Conservation (phyloP, 2,113 vertebrate species). For the Tetraodon nigroviridis region DNA sequence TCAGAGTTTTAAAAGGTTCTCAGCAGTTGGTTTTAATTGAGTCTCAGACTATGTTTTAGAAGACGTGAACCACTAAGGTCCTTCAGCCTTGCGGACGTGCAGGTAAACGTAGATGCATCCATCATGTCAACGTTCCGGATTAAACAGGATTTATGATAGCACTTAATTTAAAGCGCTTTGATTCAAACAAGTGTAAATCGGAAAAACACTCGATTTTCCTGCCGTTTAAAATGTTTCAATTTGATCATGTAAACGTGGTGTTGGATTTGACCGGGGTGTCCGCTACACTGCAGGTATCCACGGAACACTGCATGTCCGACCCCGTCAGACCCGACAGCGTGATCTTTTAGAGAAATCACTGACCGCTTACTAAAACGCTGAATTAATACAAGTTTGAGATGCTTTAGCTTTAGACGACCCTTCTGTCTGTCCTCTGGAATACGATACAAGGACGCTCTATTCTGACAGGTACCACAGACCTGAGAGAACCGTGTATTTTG, state of each 20-base stretch:
- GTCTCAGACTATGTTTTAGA: slow-evolving; percentile 1
- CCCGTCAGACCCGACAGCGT: slow-evolving; percentile 38
- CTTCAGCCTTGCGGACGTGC: slow-evolving; percentile 11
- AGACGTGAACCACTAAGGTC: slow-evolving; percentile 1
- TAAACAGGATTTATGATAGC: slow-evolving; percentile 10
- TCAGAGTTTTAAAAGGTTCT: slow-evolving; percentile 32
- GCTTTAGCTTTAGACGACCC: slow-evolving; percentile 46
- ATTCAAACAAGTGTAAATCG: neutral
- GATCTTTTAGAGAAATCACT: slow-evolving; percentile 54
- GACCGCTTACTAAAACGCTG: slow-evolving; percentile 46
- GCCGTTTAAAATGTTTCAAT: too few species aligned
- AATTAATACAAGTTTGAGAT: slow-evolving; percentile 46
- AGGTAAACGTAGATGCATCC: slow-evolving; percentile 29
- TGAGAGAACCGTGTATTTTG: slow-evolving; percentile 63
- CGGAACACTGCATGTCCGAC: slow-evolving; percentile 45
- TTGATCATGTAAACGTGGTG: slow-evolving; percentile 25
- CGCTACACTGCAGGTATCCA: slow-evolving; percentile 27
- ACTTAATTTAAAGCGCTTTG: slow-evolving; percentile 36
- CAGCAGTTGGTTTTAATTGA: slow-evolving; percentile 20
- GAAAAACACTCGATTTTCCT: too few species aligned
- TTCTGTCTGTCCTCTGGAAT: slow-evolving; percentile 36
- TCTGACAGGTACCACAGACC: slow-evolving; percentile 52
- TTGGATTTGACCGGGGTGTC: slow-evolving; percentile 14
- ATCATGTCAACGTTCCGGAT: neutral
- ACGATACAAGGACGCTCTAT: slow-evolving; percentile 54